Percentiles rank a stretch among this genome's conserved stretches.
phyloP scores from a whole-genome alignment of 2,113 vertebrate species.

The Salvelinus fontinalis region DNA sequence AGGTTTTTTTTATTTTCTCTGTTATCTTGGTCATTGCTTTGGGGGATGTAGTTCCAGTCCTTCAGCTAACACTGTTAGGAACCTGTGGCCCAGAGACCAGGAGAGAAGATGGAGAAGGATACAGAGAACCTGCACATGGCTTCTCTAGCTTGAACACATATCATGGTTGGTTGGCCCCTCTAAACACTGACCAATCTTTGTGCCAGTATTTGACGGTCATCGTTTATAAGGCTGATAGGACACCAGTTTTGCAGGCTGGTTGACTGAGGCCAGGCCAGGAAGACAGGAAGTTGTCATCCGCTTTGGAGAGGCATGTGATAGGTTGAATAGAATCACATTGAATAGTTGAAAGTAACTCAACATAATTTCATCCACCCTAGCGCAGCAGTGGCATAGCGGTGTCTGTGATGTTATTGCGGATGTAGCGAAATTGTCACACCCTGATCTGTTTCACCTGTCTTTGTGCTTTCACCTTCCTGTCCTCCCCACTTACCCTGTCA shows the following conservation, averaged over 20 bases:
- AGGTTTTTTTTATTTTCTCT: slow-evolving; percentile 18
- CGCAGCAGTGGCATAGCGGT: no score
- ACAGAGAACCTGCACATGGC: neutral
- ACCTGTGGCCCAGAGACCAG: slow-evolving; percentile 20
- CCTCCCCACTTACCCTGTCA: no score
- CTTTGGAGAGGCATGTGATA: slow-evolving; percentile 9
- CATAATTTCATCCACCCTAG: no score
- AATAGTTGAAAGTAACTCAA: no score
- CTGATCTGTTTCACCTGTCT: no score
- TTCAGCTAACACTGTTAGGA: slow-evolving; percentile 22
- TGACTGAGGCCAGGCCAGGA: slow-evolving; percentile 7
- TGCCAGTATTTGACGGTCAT: no score
- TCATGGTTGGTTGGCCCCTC: neutral
- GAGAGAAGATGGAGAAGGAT: slow-evolving; percentile 22
- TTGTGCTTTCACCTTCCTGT: no score
- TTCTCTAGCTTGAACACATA: neutral
- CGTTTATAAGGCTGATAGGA: no score
- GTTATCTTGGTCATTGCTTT: slow-evolving; percentile 52
- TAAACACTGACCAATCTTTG: neutral
- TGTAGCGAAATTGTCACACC: no score
- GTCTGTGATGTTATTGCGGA: no score
- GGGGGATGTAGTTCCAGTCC: slow-evolving; percentile 43
- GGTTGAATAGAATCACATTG: neutral
- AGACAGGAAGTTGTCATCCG: slow-evolving; percentile 30
- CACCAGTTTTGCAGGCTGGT: neutral